These are phyloP conservation scores for Gallirallus australis DNA, from an alignment of 2,797 vertebrate genomes.

Conservation along the genomic window DNA sequence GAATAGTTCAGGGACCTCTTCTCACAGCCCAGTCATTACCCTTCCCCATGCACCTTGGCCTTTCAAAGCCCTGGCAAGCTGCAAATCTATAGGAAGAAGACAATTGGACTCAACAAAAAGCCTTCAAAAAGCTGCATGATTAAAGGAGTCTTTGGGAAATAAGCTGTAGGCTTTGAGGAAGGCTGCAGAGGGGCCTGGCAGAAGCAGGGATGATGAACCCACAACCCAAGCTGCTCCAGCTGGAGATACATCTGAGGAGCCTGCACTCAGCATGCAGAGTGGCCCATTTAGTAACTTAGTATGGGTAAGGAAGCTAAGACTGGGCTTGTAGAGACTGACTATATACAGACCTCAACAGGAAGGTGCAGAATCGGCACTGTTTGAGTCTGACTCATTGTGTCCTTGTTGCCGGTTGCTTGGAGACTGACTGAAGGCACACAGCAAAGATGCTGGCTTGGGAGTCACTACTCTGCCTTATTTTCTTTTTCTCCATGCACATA, in stretches of 20 bases:
- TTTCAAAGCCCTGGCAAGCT: background rate
- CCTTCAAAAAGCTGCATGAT: background rate
- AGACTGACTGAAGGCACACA: conserved; percentile 45
- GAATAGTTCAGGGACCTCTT: background rate
- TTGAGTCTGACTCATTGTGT: conserved; percentile 39
- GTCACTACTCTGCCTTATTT: conserved; percentile 22
- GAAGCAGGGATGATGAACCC: background rate
- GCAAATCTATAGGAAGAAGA: background rate
- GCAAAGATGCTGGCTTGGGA: background rate
- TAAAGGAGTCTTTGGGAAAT: background rate
- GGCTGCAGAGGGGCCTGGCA: background rate
- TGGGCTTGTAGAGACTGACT: background rate
- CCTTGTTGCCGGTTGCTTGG: conserved; percentile 31
- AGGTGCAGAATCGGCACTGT: background rate
- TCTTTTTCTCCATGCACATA: conserved; percentile 49
- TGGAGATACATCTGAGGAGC: background rate
- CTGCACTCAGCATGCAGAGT: accelerated
- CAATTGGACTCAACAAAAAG: background rate
- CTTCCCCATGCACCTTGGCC: background rate
- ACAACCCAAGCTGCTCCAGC: background rate
- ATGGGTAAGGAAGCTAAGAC: background rate
- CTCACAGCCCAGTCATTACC: background rate
- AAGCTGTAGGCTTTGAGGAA: background rate
- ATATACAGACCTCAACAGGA: background rate
- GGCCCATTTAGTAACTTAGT: background rate